phyloP scores from a whole-genome alignment of 2,797 vertebrate species.

The Alectoris magna region DNA sequence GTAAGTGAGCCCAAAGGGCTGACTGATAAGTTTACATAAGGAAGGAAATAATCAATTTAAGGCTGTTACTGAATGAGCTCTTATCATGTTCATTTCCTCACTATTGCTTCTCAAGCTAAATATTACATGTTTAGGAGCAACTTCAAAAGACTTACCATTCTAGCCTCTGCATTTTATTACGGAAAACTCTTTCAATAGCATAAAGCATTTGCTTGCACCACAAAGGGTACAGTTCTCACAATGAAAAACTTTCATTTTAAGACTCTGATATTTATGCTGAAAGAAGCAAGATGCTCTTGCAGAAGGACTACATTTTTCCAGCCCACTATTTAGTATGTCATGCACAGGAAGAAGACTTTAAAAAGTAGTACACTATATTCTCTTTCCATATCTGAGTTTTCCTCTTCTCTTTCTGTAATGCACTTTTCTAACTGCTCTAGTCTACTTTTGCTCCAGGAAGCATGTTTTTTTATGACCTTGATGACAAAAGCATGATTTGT shows the following conservation, averaged over 20 bases:
- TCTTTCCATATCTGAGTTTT: neutral
- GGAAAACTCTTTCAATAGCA: slow-evolving; percentile 59
- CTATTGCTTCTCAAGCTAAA: slow-evolving; percentile 89
- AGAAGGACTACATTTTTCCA: neutral
- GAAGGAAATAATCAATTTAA: slow-evolving; percentile 97
- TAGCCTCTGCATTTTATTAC: slow-evolving; percentile 66
- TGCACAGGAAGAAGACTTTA: neutral
- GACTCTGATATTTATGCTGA: neutral
- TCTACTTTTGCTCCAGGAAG: neutral
- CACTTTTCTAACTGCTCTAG: neutral
- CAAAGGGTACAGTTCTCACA: neutral
- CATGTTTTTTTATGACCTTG: neutral
- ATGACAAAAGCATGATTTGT: slow-evolving; percentile 17
- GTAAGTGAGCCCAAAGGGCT: slow-evolving; percentile 88
- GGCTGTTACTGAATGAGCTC: slow-evolving; percentile 90
- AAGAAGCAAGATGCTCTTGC: neutral
- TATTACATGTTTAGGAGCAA: slow-evolving; percentile 82
- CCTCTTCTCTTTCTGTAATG: neutral
- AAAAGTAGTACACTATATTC: neutral
- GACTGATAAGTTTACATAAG: slow-evolving; percentile 89
- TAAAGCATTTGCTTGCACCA: slow-evolving; percentile 44
- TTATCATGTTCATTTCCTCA: slow-evolving; percentile 86
- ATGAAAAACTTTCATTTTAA: slow-evolving; percentile 39
- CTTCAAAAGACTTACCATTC: slow-evolving; percentile 77
- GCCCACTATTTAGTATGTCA: neutral